Percentiles rank a stretch among this genome's conserved stretches.
These are phyloP conservation scores for Halocynthia aurantium DNA, from an alignment of 23 tunicate species.

Conservation along the genomic window DNA sequence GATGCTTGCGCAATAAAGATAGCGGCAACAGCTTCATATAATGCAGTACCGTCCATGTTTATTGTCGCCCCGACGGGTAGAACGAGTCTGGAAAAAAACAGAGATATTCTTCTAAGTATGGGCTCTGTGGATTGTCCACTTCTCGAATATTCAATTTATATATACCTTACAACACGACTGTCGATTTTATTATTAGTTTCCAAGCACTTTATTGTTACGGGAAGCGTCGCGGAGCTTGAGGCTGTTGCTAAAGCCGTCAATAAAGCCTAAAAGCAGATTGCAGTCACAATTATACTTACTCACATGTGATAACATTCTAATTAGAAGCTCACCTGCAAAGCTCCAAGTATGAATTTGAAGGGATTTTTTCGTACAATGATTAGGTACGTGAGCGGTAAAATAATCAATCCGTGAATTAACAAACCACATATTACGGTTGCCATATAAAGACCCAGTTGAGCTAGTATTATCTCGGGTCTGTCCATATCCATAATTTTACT, in stretches of 20 bases:
- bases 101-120: neutral
- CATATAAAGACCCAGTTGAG: conserved; percentile 34
- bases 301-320: neutral
- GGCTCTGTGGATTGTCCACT: neutral
- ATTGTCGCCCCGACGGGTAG: conserved; percentile 98
- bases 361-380: conserved; percentile 46
- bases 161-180: conserved; percentile 60
- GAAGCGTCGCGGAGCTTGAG: conserved; percentile 97
- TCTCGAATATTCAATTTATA: neutral
- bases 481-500: conserved; percentile 48
- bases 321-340: conserved; percentile 21
- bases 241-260: conserved; percentile 95
- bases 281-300: neutral
- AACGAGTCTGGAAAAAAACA: conserved; percentile 54
- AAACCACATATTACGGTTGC: conserved; percentile 53
- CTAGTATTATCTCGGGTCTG: conserved; percentile 29
- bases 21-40: conserved; percentile 99
- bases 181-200: conserved; percentile 87
- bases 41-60: conserved; percentile 99
- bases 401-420: conserved; percentile 44
- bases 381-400: conserved; percentile 48
- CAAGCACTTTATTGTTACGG: conserved; percentile 72
- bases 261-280: conserved; percentile 48
- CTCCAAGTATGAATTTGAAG: conserved; percentile 30
- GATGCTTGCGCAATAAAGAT: conserved; percentile 88